Base-by-base conservation (phyloP, 2,113 vertebrate genomes). In the Pontoporia blainvillei region DNA sequence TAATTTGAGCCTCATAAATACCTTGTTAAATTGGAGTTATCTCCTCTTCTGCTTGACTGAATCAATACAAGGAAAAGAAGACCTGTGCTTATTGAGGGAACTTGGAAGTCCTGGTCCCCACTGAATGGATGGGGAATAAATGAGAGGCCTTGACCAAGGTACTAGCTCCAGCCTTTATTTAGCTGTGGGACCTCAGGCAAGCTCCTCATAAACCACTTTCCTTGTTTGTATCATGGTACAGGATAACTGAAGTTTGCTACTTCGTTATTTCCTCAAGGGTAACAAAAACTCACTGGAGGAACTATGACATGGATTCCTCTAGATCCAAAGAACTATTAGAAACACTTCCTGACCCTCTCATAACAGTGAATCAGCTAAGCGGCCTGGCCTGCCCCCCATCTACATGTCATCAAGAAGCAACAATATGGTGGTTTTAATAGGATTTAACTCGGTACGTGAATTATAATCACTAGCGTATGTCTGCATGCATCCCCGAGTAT, bases 221-320 rank as follows among this genome's bases (percentile, higher is more conserved):
- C 84, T 91, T 31, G 71, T 96, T 71, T 85, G 57, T 52, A 23
- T 25, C 34, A 67, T 13, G 52, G 21, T 14, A 27, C 34, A 91
- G 36, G 34, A 86, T 78, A 92, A 86, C 14, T 67, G n/a, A 79
- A 86, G 82, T 67, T 85, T 89, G 15, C 62, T 94, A 61, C 76
- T 92, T 84, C 71, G 59, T 73, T 86, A 69, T 66, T 82, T 95
- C 84, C 79, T 67, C 86, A 79, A 69, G 54, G 72, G 54, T 36
- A 96, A 92, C 52, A 92, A 87, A 95, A 57, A 66, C n/a, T 88
- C 76, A 86, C 62, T 8, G 49, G 62, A 89, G 52, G 61, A 94
- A 36, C 9, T 52, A 44, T 3, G n/a, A 73, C 61, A 94, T 8
- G 69, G n/a, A 82, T 59, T 75, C 36, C 18, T 97, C 34, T 91